Evolutionary conservation across 2,888 invertebrate species (phyloP).

Genomic region (Acleris holmiana): DNA sequence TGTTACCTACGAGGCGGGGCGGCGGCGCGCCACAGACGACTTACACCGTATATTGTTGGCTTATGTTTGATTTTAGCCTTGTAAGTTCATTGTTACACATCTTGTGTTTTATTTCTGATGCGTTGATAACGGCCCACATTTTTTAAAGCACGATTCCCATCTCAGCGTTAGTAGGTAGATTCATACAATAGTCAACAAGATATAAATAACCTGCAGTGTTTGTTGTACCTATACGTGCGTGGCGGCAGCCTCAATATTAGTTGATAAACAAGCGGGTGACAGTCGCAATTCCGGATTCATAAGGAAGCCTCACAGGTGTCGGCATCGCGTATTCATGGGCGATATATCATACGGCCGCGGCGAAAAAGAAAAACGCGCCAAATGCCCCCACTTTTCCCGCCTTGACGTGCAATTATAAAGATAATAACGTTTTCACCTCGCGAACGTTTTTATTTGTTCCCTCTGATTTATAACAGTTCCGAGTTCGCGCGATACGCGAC

Average conservation of each 20-base stretch:
- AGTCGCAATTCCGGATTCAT: conserved; percentile 77
- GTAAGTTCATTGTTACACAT: conserved; percentile 72
- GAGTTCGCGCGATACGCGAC: conserved; percentile 46
- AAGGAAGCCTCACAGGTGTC: conserved; percentile 75
- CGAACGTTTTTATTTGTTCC: conserved; percentile 78
- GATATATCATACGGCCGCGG: conserved; percentile 75
- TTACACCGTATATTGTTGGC: conserved; percentile 76
- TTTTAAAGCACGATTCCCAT: conserved; percentile 27
- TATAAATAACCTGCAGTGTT: conserved; percentile 27
- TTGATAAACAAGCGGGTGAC: conserved; percentile 61
- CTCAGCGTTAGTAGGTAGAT: conserved; percentile 15
- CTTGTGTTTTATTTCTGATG: conserved; percentile 61
- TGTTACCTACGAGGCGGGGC: conserved; percentile 77
- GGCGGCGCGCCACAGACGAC: conserved; percentile 45
- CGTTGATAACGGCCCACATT: conserved; percentile 53
- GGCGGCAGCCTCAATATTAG: conserved; percentile 46
- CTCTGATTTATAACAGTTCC: conserved; percentile 78
- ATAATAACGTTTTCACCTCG: conserved; percentile 83
- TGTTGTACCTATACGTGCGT: conserved; percentile 4
- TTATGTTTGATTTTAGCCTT: conserved; percentile 68
- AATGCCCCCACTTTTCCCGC: conserved; percentile 62
- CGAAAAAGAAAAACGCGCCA: conserved; percentile 57
- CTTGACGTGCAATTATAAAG: conserved; percentile 84
- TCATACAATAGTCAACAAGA: conserved; percentile 30
- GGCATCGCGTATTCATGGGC: conserved; percentile 82